Percentiles rank a stretch among this genome's conserved stretches.
phyloP scores from a whole-genome alignment of 2,113 vertebrate species.

The Pelusios castaneus region DNA sequence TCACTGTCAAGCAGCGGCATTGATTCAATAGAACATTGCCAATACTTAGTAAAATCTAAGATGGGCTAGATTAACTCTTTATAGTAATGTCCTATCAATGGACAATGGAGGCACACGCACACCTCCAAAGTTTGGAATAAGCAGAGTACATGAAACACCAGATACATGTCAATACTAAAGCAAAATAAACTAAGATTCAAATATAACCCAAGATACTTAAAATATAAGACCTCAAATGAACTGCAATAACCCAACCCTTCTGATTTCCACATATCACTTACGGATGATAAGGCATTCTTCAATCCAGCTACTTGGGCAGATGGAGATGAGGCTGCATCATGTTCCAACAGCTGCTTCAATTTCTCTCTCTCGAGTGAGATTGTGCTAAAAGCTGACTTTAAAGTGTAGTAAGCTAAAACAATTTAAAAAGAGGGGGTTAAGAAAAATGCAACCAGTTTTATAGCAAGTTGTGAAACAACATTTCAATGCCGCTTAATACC shows the following conservation, averaged over 20 bases:
- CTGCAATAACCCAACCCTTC: not conserved
- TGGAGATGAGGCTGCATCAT: constrained; percentile 83
- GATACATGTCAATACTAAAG: not conserved
- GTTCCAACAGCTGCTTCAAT: constrained; percentile 89
- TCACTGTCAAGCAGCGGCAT: not conserved
- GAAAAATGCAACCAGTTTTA: not conserved
- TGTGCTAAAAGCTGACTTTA: constrained; percentile 89
- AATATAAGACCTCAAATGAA: not conserved
- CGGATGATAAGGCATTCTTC: constrained; percentile 90
- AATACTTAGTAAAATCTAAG: not conserved
- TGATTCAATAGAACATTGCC: not conserved
- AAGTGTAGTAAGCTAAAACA: constrained; percentile 84
- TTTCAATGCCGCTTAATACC: not conserved
- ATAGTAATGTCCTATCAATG: not conserved
- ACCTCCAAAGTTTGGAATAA: not conserved
- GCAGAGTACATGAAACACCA: not conserved
- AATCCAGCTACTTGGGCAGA: constrained; percentile 89
- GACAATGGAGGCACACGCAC: not conserved
- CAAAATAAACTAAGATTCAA: constrained; percentile 12
- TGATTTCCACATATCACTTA: constrained; percentile 74
- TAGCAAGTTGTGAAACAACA: not conserved
- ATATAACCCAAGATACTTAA: not conserved
- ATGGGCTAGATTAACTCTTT: not conserved
- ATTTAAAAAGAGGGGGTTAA: constrained; percentile 40
- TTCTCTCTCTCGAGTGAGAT: constrained; percentile 89